Evolutionary conservation across 2,888 invertebrate species (phyloP).

Genomic region (Opisthograptis luteolata): DNA sequence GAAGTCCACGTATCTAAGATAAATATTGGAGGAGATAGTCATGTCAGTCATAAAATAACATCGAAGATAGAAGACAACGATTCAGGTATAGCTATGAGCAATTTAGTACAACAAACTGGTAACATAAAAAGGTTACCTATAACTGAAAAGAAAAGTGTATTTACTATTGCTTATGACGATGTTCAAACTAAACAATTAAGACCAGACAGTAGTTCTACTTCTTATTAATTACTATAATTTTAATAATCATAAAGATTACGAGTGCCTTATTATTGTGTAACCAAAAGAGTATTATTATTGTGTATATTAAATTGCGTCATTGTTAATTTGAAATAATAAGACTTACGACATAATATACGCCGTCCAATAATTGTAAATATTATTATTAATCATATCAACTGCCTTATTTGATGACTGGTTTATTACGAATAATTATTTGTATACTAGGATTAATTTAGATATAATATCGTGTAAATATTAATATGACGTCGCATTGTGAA

Average conservation of each 20-base stretch:
- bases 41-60: conserved; percentile 52
- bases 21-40: conserved; percentile 72
- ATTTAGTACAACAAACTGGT: conserved; percentile 78
- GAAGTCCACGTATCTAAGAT: conserved; percentile 85
- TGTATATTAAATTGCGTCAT: conserved; percentile 46
- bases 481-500: conserved; percentile 39
- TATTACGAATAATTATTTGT: conserved; percentile 9
- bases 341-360: conserved; percentile 33
- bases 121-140: conserved; percentile 87
- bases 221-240: conserved; percentile 63
- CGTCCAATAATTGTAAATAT: conserved; percentile 47
- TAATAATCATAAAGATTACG: conserved; percentile 38
- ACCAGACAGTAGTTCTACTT: conserved; percentile 91
- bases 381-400: conserved; percentile 40
- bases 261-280: conserved; percentile 64
- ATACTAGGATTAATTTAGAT: conserved; percentile 38
- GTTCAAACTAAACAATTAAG: conserved; percentile 93
- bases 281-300: conserved; percentile 47
- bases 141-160: conserved; percentile 95
- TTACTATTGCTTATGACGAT: conserved; percentile 96
- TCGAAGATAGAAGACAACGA: conserved; percentile 88
- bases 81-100: conserved; percentile 91
- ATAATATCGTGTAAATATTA: conserved; percentile 47
- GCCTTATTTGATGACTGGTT: conserved; percentile 60
- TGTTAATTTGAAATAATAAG: conserved; percentile 28